Conservation (phyloP, 2,888 invertebrate genomes). For the Escarpia spicata region DNA sequence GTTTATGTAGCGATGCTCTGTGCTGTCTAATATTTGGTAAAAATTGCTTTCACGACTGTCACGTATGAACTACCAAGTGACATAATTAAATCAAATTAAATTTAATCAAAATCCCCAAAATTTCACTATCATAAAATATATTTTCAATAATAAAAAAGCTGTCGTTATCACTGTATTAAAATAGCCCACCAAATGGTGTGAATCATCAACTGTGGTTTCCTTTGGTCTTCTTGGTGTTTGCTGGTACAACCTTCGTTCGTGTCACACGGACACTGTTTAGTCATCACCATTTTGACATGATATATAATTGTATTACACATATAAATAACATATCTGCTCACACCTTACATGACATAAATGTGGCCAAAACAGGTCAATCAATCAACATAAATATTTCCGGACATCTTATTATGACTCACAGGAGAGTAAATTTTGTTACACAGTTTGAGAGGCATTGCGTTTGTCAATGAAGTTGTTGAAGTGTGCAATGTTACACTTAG, state of each 20-base stretch:
- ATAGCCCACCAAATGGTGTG: background rate
- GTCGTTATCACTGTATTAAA: background rate
- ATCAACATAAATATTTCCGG: background rate
- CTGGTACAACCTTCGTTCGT: background rate
- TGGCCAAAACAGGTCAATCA: background rate
- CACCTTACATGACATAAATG: background rate
- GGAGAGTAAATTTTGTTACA: background rate
- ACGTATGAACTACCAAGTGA: too few relatives aligned
- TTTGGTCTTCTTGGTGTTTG: background rate
- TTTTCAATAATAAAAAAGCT: background rate
- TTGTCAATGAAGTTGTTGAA: background rate
- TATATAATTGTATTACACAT: background rate
- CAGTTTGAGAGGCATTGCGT: background rate
- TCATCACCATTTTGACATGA: background rate
- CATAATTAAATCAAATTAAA: too few relatives aligned
- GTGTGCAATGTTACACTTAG: too few relatives aligned
- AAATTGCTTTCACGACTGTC: too few relatives aligned
- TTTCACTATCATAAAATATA: too few relatives aligned
- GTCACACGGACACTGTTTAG: background rate
- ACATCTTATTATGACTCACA: background rate
- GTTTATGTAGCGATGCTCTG: too few relatives aligned
- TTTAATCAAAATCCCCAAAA: too few relatives aligned
- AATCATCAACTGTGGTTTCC: background rate
- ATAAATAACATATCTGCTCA: background rate
- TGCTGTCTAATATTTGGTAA: too few relatives aligned